Base-by-base conservation (phyloP, 2,113 vertebrate genomes). In the Osmerus mordax region DNA sequence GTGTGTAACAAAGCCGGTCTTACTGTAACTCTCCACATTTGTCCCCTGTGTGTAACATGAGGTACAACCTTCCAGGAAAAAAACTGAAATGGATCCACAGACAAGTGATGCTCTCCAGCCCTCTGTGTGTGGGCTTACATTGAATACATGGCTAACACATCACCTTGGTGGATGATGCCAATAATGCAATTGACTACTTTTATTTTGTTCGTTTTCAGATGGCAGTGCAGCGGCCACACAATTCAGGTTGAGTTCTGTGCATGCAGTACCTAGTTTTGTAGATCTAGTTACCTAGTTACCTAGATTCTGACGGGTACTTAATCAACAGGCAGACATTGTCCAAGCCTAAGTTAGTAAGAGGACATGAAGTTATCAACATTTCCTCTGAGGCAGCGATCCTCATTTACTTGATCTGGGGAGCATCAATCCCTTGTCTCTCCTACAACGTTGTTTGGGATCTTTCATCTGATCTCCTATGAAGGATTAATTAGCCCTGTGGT, bases 361-460 rank as follows among this genome's bases (percentile, higher is more conserved):
- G 65, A 54, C 56, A 62, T 29, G 23, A 67, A 53, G 41, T 71
- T 56, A 41, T 36, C 60, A 19, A 29, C 19, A 52, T 66, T 52
- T 65, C 16, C 32, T 21, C 13, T 36, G 16, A 29, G 29, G 14
- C 25, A 52, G 16, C 70, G 65, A 32, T 68, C 76, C 86, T 89
- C 83, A 83, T 89, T 90, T 91, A 85, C 62, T 75, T 84, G 89
- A 90, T 91, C 72, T 59, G 65, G 74, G 52, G 66, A 75, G 84
- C 87, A 81, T 89, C 88, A 89, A 84, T 90, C 89, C 89, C 87
- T 83, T 87, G 87, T 89, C 65, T 25, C 19, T 65, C 21, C 23
- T 36, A 25, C 25, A n/a, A 73, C 56, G 28, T 8, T 47, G n/a
- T 47, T 52, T 4, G 59, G 69, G 32, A 41, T 66, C 51, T 19